Evolutionary conservation across 2,113 vertebrate species (phyloP), one percentile per base, ranked within the genome.

Genomic region (Sylvietta virens): DNA sequence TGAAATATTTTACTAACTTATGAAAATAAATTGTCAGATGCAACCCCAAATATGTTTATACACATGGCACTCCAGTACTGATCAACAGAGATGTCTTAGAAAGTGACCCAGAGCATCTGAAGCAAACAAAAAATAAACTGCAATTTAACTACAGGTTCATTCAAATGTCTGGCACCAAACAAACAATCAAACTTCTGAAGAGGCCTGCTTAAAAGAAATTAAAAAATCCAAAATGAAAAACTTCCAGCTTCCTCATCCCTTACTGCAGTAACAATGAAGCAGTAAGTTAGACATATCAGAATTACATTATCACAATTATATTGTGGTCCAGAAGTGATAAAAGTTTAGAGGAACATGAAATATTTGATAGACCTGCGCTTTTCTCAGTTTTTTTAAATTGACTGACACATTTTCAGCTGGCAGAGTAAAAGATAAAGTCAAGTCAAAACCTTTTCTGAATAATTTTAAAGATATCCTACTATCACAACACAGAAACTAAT

Each of bases 121-220:
- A 24, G 5, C 5, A 74, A 48, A 51, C 33, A 31, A 53, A 42
- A 31, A 39, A 42, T 17, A 40, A 45, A 12, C 0, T 9, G 1
- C 5, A 77, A 47, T 47, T 73, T 60, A 28, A 24, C 26, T 42
- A 15, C 27, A 22, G 5, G 3, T 54, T 40, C 4, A 3, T 81
- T 87, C 15, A 71, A 42, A 70, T 35, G 7, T 8, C 33, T 62
- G 28, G 31, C 23, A 77, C 4, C 6, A 7, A 23, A 21, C 7
- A 87, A 87, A 35, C 31, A 62, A 37, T 5, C 17, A 35, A 30
- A 44, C 2, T 56, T 90, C 21, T 37, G 7, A 88, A 18, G 6
- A 50, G 1, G 3, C 3, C 13, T 2, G 0, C 14, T 54, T 35
- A 79, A 45, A 58, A n/a, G 8, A 66, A 58, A 35, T 1, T 40